Base-by-base conservation (phyloP, 1,140 invertebrate species). In the Drosophila orosa region DNA sequence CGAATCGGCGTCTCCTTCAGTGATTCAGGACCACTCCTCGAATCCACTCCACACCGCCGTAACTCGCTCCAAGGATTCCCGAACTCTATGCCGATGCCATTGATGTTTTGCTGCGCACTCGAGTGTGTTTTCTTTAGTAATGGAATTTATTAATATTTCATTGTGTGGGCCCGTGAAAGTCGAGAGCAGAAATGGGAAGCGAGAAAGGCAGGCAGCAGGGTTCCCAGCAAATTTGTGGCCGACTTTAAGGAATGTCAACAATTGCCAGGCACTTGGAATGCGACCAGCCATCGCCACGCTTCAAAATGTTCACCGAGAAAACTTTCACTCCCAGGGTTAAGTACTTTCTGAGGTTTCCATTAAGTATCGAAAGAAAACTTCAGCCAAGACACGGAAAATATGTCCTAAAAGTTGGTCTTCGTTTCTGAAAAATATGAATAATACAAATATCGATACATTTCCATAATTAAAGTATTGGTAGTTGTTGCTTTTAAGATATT, bases 111-210 rank as follows among this genome's bases (percentile, higher is more conserved):
- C 84, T 87, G 83, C 80, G 83, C 79, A 87, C 75, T 86, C 83
- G 83, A 86, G 83, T 89, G 84, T 87, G 80, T 87, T 89, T 89
- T 89, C 84, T 74, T 89, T 78, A 67, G 84, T 89, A 89, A 89
- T 89, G 84, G 84, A 89, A 89, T 89, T 89, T 89, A 89, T 89
- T 89, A 89, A 89, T 89, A 89, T 89, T 89, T 89, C 84, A 89
- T 89, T 89, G 84, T 89, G 84, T 74, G 74, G 71, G 56, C 57
- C 48, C 55, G 52, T 61, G 57, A 61, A 75, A 59, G 37, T 31
- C 17, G 12, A 25, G 6, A 27, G 9, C 27, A 15, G 17, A n/a
- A n/a, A 22, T 12, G 37, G 17, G 45, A 35, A 10, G 13, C 33
- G 25, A n/a, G 24, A 31, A 29, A 37, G 31, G 37, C 40, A 9